Base-by-base conservation (phyloP, 2,113 vertebrate species). In the Oncorhynchus keta region DNA sequence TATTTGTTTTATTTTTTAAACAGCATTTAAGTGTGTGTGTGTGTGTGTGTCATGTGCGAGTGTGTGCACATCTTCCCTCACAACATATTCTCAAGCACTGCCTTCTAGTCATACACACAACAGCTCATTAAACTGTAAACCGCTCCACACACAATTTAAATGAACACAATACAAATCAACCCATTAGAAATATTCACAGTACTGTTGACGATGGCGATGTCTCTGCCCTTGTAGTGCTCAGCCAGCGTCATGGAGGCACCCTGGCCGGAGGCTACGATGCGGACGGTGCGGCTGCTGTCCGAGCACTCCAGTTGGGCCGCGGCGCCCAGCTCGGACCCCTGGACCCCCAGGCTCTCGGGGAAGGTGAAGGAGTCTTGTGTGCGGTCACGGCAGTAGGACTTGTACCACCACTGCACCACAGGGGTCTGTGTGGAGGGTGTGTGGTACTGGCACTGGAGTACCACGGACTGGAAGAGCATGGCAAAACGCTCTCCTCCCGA, bases 341-440 rank as follows among this genome's bases (percentile, higher is more conserved):
- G 79, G 84, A 91, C 26, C 89, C 92, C 94, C 79, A 91, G 81
- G 11, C 24, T 85, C 76, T 92, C 86, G 0, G 82, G 72, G 78
- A 92, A 73, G 68, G 89, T 95, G 91, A 99, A 87, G 76, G 97
- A 95, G 32, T 99, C 97, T 32, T 88, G 91, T 5, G 95, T 95
- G 72, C 94, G 95, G 79, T 99, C 97, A 74, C 94, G 95, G 85
- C 98, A 99, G 88, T 96, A 99, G 73, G 98, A 99, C 88, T 99
- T 99, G 92, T 97, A 99, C 91, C 94, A 96, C 98, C 98, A 99
- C 85, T 98, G 97, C 61, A 99, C 95, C 75, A 98, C 96, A 0
- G 96, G 95, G 0, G 91, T 89, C 76, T 97, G 95, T 7, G 76
- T 93, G 72, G 98, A 99, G 68, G 94, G 92, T 0, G 96, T 98